Base-by-base conservation (phyloP, 2,113 vertebrate genomes). In the Cepphus grylle region DNA sequence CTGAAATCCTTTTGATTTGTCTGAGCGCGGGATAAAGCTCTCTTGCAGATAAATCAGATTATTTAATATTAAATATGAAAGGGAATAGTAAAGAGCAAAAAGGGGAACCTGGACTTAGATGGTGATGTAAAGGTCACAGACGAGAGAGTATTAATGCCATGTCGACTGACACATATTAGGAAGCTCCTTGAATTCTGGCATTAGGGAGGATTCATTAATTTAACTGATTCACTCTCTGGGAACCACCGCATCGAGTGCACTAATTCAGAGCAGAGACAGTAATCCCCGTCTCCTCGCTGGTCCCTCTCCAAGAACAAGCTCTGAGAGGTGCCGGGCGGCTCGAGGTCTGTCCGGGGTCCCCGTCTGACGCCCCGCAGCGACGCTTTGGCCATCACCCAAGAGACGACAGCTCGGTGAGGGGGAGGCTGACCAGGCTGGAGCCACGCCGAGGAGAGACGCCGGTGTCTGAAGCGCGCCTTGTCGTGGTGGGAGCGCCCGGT, bases 401-500 rank as follows among this genome's bases (percentile, higher is more conserved):
- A 26, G 86, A 15, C 3, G 23, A 11, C 16, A 45, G 1, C 56
- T 32, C 2, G 2, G 13, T 8, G 6, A 66, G 34, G 61, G 56
- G 52, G 65, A 65, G 43, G 27, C n/a, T 52, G 77, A 34, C 5
- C 5, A 7, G 86, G n/a, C 63, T 67, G 76, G 63, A 92, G 76
- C 89, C 22, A 2, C 1, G 4, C 32, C 71, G 16, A 23, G 59
- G 66, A 30, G 29, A 52, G 11, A 45, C 4, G 4, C 15, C 0
- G 0, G 30, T 6, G 9, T 27, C 53, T 21, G 32, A 67, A 38
- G 18, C 15, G 7, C 1, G 7, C 38, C 38, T 38, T 27, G 34
- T 27, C 1, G 2, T 1, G 25, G 20, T 42, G 65, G 72, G 38
- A 70, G 50, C 0, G 0, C 43, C 10, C 3, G 8, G 12, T 8